A percentile compares a stretch with the other conserved stretches of the same genome.
Evolutionary conservation across 2,797 vertebrate species (phyloP).

Genomic region (Antrozous pallidus): DNA sequence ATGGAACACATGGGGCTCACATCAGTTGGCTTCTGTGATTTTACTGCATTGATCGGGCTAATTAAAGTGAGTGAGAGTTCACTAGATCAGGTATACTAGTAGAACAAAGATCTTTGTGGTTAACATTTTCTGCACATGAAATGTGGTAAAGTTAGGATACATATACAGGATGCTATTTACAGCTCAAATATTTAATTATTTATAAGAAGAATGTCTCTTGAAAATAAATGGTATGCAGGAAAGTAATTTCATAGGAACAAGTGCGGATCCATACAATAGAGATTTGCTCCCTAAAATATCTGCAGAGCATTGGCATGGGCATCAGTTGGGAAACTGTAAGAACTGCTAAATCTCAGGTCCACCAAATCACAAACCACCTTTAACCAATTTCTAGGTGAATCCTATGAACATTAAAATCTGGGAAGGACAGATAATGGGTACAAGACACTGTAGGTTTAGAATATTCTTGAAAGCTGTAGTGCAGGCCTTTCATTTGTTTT

Average conservation of each 20-base stretch:
- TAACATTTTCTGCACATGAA: constrained; percentile 15
- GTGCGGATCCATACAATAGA: background rate
- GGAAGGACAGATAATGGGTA: background rate
- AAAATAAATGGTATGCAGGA: constrained; percentile 4
- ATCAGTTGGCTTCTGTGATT: constrained; percentile 12
- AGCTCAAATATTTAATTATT: constrained; percentile 45
- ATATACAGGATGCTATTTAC: background rate
- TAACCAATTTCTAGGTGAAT: background rate
- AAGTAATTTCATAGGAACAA: background rate
- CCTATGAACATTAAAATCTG: background rate
- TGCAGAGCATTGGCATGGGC: background rate
- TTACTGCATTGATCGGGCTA: background rate
- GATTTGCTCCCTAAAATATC: no score
- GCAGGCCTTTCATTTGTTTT: background rate
- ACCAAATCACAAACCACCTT: background rate
- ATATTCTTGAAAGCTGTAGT: background rate
- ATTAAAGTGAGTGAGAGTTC: constrained; percentile 48
- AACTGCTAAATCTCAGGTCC: background rate
- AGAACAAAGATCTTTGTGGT: constrained; percentile 36
- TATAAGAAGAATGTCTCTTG: background rate
- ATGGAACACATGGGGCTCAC: constrained; percentile 7
- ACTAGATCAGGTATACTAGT: background rate
- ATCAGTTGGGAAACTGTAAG: background rate
- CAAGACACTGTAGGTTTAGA: background rate
- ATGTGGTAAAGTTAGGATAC: constrained; percentile 19